These are phyloP conservation scores for Heliconius eleuchia DNA, from an alignment of 1,140 invertebrate species.

Conservation along the genomic window DNA sequence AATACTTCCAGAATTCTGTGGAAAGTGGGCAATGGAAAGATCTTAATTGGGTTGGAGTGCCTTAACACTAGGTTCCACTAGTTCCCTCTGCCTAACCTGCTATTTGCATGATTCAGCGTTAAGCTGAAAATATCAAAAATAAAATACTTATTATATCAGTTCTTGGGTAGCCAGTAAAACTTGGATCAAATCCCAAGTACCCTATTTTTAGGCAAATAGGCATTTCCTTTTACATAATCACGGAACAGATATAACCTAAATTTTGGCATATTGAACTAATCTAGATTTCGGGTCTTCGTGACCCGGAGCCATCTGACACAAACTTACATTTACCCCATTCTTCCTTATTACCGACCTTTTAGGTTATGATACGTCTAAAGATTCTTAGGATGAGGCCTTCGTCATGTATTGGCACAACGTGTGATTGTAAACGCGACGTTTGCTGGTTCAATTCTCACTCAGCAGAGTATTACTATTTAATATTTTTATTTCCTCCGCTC, in stretches of 20 bases:
- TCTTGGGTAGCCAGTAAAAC: not conserved
- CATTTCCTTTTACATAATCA: conserved; percentile 7
- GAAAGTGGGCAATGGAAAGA: too few relatives aligned
- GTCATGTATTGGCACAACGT: too few relatives aligned
- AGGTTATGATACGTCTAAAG: not conserved
- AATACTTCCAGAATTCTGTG: too few relatives aligned
- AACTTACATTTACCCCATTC: not conserved
- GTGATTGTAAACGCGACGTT: too few relatives aligned
- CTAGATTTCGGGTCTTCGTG: not conserved
- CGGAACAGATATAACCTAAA: not conserved
- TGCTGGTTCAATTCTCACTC: too few relatives aligned
- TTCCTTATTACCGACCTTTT: not conserved
- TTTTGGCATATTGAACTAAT: conserved; percentile 6
- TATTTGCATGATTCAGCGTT: too few relatives aligned
- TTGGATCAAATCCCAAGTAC: conserved; percentile 2
- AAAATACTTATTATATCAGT: not conserved
- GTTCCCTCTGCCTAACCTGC: too few relatives aligned
- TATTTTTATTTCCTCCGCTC: too few relatives aligned
- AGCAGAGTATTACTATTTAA: too few relatives aligned
- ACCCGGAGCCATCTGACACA: not conserved
- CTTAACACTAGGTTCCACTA: too few relatives aligned
- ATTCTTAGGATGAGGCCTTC: not conserved
- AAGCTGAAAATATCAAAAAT: too few relatives aligned
- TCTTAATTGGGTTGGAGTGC: too few relatives aligned
- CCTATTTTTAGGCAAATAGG: conserved; percentile 4